Percentiles rank a stretch among this genome's conserved stretches.
Evolutionary conservation across 2,113 vertebrate genomes (phyloP).

Genomic region (Spermophilus dauricus): DNA sequence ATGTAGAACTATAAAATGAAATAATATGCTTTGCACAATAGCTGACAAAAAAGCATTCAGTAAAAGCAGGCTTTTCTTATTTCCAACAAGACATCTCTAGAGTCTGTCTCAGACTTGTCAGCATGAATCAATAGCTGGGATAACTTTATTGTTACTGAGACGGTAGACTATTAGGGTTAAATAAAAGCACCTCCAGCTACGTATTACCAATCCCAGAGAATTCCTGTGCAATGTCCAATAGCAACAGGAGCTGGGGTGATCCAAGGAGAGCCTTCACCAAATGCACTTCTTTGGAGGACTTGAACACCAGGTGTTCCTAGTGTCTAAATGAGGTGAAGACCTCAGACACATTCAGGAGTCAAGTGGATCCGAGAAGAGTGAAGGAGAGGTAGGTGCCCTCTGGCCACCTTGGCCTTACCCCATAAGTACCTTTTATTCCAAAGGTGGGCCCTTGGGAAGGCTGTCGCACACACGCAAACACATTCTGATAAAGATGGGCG

Average conservation of each 20-base stretch:
- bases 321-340: neutral
- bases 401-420: neutral
- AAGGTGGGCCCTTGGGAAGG: constrained; percentile 99
- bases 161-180: neutral
- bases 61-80: neutral
- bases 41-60: neutral
- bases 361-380: neutral
- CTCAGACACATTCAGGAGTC: neutral
- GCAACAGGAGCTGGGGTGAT: neutral
- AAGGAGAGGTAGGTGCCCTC: neutral
- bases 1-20: neutral
- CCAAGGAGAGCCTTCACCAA: neutral
- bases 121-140: neutral
- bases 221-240: neutral
- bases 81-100: neutral
- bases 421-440: constrained; percentile 95
- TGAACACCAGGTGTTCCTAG: neutral
- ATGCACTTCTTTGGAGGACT: accelerated
- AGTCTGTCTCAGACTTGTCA: neutral
- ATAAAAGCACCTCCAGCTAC: constrained; percentile 6
- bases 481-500: constrained; percentile 95
- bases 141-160: neutral
- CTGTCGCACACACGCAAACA: constrained; percentile 98
- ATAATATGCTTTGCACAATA: neutral
- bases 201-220: neutral